Conservation (phyloP, 1,140 invertebrate species). For the Colletes gigas region DNA sequence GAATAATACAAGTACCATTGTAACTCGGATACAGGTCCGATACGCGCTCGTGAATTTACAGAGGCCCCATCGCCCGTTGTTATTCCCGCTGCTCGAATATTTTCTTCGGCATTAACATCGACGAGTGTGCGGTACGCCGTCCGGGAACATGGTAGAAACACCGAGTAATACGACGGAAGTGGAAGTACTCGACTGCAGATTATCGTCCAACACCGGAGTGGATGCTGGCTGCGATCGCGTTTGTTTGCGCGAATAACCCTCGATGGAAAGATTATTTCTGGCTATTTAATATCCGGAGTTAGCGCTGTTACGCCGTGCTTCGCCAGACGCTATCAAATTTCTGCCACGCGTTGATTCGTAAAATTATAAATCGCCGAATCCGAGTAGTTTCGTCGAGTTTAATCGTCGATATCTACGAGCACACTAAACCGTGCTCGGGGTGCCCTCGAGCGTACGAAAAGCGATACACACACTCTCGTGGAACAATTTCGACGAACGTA, state of each 20-base stretch:
- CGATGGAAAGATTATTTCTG: background rate
- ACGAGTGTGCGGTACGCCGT: background rate
- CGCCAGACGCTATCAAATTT: background rate
- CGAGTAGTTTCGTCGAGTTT: background rate
- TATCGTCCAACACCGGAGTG: slow-evolving; percentile 15
- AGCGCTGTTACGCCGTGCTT: background rate
- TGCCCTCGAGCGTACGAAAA: too few species aligned
- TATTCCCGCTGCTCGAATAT: slow-evolving; percentile 20
- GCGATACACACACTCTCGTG: too few species aligned
- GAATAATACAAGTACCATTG: slow-evolving; percentile 41
- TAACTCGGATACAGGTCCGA: slow-evolving; percentile 7
- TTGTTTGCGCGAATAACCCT: background rate
- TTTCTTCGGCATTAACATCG: slow-evolving; percentile 44
- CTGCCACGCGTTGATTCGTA: too few species aligned
- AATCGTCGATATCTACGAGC: background rate
- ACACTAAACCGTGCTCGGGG: background rate
- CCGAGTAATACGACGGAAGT: slow-evolving; percentile 17
- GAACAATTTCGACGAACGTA: too few species aligned
- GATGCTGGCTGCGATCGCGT: background rate
- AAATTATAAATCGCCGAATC: too few species aligned
- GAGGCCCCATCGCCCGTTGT: background rate
- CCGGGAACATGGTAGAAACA: background rate
- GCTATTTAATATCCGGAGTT: background rate
- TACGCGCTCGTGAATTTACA: slow-evolving; percentile 13
- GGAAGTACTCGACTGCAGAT: slow-evolving; percentile 17